Conservation (phyloP, 2,113 vertebrate species). For the Aythya baeri region DNA sequence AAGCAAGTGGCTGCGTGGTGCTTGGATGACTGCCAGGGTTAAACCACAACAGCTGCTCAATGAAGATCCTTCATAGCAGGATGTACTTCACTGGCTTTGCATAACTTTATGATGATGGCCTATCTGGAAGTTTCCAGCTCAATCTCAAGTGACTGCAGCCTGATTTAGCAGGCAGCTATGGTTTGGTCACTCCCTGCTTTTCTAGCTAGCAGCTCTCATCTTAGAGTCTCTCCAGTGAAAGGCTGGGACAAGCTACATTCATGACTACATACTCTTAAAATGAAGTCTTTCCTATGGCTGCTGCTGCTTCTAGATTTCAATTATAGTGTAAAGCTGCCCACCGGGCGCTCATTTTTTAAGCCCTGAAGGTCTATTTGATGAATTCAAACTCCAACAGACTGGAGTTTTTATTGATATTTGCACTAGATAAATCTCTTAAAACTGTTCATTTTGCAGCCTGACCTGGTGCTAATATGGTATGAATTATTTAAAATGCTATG, state of each 20-base stretch:
- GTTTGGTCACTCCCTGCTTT: not conserved
- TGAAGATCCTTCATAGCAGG: not conserved
- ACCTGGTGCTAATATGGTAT: not conserved
- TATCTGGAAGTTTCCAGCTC: not conserved
- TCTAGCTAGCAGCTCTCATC: not conserved
- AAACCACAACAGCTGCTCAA: not conserved
- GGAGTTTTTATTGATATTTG: not conserved
- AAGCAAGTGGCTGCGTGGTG: not conserved
- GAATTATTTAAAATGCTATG: not conserved
- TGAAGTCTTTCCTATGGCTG: not conserved
- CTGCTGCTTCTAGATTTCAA: not conserved
- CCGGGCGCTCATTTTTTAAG: fast-evolving
- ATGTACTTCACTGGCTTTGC: not conserved
- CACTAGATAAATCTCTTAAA: not conserved
- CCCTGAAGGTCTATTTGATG: fast-evolving
- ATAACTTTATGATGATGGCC: not conserved
- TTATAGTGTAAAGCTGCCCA: not conserved
- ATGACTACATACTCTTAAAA: not conserved
- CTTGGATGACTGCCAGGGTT: not conserved
- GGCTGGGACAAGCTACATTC: fast-evolving
- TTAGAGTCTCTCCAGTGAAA: not conserved
- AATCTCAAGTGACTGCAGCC: not conserved
- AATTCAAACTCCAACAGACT: not conserved
- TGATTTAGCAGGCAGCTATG: not conserved
- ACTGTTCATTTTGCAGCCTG: not conserved